phyloP scores from a whole-genome alignment of 2,113 vertebrate species.

The Anguilla japonica region DNA sequence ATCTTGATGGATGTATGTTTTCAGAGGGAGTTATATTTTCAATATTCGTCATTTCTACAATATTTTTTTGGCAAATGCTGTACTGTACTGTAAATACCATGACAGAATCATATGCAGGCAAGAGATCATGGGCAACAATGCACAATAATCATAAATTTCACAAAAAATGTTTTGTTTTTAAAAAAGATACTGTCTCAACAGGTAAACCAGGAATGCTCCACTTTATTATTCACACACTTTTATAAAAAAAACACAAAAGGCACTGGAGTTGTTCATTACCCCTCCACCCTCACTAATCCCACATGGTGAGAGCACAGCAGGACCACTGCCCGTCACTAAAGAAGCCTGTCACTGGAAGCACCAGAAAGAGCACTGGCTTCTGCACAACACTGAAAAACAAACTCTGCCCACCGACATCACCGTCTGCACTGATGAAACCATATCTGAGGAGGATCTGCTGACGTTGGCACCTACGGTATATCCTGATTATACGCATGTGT shows the following conservation, averaged over 20 bases:
- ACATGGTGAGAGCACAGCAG: slow-evolving; percentile 4
- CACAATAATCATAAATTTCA: not conserved
- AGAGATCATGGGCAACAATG: not conserved
- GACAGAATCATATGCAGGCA: too few species aligned
- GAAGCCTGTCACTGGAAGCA: not conserved
- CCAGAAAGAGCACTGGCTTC: slow-evolving; percentile 18
- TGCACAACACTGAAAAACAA: not conserved
- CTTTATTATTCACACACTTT: slow-evolving; percentile 42
- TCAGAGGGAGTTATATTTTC: too few species aligned
- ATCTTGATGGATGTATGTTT: not conserved
- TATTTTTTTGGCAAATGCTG: not conserved
- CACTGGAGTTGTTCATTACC: slow-evolving; percentile 24
- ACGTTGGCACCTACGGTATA: not conserved
- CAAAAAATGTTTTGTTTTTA: not conserved
- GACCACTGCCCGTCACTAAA: not conserved
- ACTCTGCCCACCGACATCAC: not conserved
- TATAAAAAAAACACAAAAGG: slow-evolving; percentile 35
- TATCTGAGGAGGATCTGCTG: not conserved
- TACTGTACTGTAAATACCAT: not conserved
- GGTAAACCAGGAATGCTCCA: slow-evolving; percentile 58
- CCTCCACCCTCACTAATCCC: not conserved
- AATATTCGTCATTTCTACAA: too few species aligned
- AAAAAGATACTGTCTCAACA: slow-evolving; percentile 40
- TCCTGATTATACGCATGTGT: not conserved
- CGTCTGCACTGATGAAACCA: not conserved